Percentiles rank a stretch among this genome's conserved stretches.
Conservation (phyloP, 1,140 invertebrate genomes). For the Trichogramma pretiosum region DNA sequence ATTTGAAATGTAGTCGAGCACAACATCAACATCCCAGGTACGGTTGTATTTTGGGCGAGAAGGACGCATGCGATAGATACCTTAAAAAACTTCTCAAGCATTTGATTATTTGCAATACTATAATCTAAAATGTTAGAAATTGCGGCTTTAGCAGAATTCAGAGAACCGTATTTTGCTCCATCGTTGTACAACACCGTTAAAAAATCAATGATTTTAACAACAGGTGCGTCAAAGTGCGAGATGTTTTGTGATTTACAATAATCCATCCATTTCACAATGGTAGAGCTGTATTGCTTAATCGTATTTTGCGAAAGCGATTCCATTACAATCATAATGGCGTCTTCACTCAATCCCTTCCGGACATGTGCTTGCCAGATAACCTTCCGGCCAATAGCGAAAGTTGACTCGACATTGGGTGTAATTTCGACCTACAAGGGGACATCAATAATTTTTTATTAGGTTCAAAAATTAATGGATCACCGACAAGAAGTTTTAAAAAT, state of each 20-base stretch:
- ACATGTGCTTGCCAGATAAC: neutral
- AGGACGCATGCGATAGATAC: slow-evolving; percentile 15
- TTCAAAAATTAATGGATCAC: slow-evolving; percentile 17
- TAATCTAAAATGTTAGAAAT: slow-evolving; percentile 6
- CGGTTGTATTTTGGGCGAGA: slow-evolving; percentile 15
- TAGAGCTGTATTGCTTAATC: neutral
- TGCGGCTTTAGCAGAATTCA: slow-evolving; percentile 19
- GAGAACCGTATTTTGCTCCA: slow-evolving; percentile 18
- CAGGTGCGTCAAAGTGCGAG: no score
- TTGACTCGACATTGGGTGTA: neutral
- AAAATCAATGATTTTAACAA: no score
- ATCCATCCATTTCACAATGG: neutral
- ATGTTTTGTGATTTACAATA: no score
- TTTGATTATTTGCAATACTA: slow-evolving; percentile 12
- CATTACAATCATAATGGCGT: neutral
- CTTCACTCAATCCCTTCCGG: neutral
- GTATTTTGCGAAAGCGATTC: neutral
- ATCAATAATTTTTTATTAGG: slow-evolving; percentile 14
- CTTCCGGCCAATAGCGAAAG: slow-evolving; percentile 3
- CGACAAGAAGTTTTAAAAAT: slow-evolving; percentile 6
- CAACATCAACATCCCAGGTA: slow-evolving; percentile 19
- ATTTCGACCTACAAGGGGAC: neutral
- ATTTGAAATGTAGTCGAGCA: slow-evolving; percentile 15
- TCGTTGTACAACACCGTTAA: slow-evolving; percentile 17
- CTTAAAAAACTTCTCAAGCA: slow-evolving; percentile 21